Percentiles rank a stretch among this genome's conserved stretches.
Evolutionary conservation across 2,797 vertebrate genomes (phyloP).

Genomic region (Urosaurus nigricauda): DNA sequence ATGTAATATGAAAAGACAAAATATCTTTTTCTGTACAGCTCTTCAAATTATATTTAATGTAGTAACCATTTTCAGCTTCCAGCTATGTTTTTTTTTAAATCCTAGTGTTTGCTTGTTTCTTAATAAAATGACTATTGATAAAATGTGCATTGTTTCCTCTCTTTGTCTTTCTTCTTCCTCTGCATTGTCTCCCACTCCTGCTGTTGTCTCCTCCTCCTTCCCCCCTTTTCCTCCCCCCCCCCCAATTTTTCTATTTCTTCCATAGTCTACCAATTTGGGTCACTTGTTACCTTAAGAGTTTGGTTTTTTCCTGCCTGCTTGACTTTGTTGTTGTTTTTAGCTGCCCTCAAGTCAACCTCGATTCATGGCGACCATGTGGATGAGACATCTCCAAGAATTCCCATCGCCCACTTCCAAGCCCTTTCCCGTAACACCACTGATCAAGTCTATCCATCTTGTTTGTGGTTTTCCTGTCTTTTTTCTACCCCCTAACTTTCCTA

Average conservation of each 20-base stretch:
- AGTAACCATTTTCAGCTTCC: conserved; percentile 6
- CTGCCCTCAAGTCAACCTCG: too few species aligned
- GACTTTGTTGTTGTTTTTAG: neutral
- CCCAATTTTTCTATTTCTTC: conserved; percentile 27
- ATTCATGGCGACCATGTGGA: too few species aligned
- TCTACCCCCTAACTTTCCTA: too few species aligned
- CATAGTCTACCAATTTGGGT: neutral
- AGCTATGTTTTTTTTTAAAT: conserved; percentile 33
- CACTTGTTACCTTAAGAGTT: conserved; percentile 20
- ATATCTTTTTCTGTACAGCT: conserved; percentile 36
- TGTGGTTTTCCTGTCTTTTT: too few species aligned
- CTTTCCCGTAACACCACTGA: too few species aligned
- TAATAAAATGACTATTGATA: conserved; percentile 35
- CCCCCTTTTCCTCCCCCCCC: neutral
- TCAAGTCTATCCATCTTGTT: too few species aligned
- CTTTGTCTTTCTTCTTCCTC: neutral
- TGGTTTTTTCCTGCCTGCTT: neutral
- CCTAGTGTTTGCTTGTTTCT: conserved; percentile 27
- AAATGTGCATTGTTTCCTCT: neutral
- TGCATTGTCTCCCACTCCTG: too few species aligned
- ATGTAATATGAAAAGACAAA: conserved; percentile 45
- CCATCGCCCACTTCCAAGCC: too few species aligned
- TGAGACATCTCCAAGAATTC: too few species aligned
- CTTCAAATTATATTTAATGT: conserved; percentile 51
- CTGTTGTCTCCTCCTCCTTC: too few species aligned